Evolutionary conservation across 2,888 invertebrate genomes (phyloP), one percentile per base, ranked within the genome.

Genomic region (Coelogynopora nodosa): DNA sequence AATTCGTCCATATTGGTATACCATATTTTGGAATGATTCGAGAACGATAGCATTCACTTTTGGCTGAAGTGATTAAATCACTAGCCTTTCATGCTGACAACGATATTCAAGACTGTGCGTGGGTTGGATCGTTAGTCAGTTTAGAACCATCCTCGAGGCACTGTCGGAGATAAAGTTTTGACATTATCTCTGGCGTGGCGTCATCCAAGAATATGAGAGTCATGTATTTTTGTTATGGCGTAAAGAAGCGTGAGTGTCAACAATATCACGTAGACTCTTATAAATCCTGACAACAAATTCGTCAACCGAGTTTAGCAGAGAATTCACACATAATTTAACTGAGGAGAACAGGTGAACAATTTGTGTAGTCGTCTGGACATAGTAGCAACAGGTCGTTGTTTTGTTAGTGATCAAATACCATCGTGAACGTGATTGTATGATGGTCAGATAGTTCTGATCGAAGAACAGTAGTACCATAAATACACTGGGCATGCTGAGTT

Each of bases 151-250:
- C 74, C 74, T 74, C 74, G 2, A 74, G 74, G 74, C 74, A 23
- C 18, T 26, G 27, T 10, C 27, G 74, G 74, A 13, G 27, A 74
- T 23, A 26, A 74, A 10, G 74, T 74, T 74, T 74, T 74, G 5
- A 74, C 74, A 74, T 74, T 74, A 74, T 74, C 74, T 74, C 74
- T 74, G 74, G 74, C 18, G 74, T 74, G 74, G 74, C 18, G 74
- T 74, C 5, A 74, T 74, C 74, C 23, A 74, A 74, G 27, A 26
- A 74, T 74, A 10, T 74, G 74, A 74, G 27, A 74, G 74, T 74
- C 74, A 18, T 49, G 49, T 49, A 74, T 74, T 74, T 26, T 74
- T 74, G 27, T 74, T 74, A 74, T 13, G 74, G 74, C 27, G 74
- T 74, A 74, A 74, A 23, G 74, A 26, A 74, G 74, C 27, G 74